Evolutionary conservation across 2,888 invertebrate species (phyloP), one percentile per base, ranked within the genome.

Genomic region (Theretra japonica): DNA sequence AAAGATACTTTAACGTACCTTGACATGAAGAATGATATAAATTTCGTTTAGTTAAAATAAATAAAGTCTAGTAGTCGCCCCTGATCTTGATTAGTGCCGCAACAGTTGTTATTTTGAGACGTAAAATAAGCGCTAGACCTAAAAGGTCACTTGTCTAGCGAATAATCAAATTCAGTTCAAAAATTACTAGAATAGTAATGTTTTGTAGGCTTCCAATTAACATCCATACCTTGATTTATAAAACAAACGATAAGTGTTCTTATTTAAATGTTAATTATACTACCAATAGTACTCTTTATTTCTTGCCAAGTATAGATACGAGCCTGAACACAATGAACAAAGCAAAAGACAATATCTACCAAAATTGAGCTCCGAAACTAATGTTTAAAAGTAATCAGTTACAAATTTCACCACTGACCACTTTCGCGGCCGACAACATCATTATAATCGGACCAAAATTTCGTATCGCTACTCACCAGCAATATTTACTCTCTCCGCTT

Each of bases 401-500:
- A 69, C 58, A 69, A 58, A 69, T 58, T 69, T 57, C 21, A 30
- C 57, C 56, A 56, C 4, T 19, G 58, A 21, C 8, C 19, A 58
- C 58, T 70, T 70, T 70, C 58, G 23, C 33, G 41, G 41, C 21
- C 15, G 23, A 23, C 41, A 65, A 23, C 17, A 19, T 58, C 33
- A 70, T 70, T 70, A 70, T 21, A 70, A 21, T 58, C 25, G 23
- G 53, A 23, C 69, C 56, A 56, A 69, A 70, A 58, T 41, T 23
- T 41, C 57, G 23, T 50, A 7, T 56, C n/a, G 53, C n/a, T n/a
- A n/a, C n/a, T n/a, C n/a, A n/a, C 53, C 21, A 25, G 19, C 7
- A 23, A 48, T 41, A 19, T 58, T 70, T 58, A 57, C 69, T 33
- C 69, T 56, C 58, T 41, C 6, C 15, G 23, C 48, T 48, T 65